Conservation (phyloP, 2,888 invertebrate species). For the Mythimna vitellina region DNA sequence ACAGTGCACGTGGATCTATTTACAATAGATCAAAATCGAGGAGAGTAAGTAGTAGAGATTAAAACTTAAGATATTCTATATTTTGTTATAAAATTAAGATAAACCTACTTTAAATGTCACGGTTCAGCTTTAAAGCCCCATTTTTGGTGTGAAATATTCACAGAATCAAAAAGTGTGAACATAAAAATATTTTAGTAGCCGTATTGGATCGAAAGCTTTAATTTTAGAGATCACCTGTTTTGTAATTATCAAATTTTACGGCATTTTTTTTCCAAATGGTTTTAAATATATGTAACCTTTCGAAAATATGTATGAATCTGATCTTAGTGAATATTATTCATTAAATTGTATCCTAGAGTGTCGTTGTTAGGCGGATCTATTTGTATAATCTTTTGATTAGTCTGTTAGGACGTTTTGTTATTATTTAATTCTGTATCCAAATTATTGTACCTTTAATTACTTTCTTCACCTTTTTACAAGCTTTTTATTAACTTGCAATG, state of each 20-base stretch:
- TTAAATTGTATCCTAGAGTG: neutral
- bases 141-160: neutral
- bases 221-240: conserved; percentile 29
- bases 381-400: too few relatives aligned
- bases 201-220: conserved; percentile 25
- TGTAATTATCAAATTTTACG: conserved; percentile 15
- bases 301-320: conserved; percentile 5
- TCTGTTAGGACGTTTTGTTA: neutral
- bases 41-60: too few relatives aligned
- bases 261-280: conserved; percentile 15
- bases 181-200: conserved; percentile 10
- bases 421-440: conserved; percentile 8
- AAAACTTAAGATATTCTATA: neutral
- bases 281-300: conserved; percentile 22
- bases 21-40: neutral
- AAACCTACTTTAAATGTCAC: neutral
- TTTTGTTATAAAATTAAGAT: neutral
- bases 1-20: neutral
- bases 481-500: too few relatives aligned
- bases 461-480: too few relatives aligned
- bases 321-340: conserved; percentile 1
- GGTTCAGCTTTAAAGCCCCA: neutral
- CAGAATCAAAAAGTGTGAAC: conserved; percentile 2
- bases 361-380: neutral
- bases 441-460: neutral